These are phyloP conservation scores for Syrmaticus mikado DNA, from an alignment of 2,113 vertebrate genomes.

Conservation along the genomic window DNA sequence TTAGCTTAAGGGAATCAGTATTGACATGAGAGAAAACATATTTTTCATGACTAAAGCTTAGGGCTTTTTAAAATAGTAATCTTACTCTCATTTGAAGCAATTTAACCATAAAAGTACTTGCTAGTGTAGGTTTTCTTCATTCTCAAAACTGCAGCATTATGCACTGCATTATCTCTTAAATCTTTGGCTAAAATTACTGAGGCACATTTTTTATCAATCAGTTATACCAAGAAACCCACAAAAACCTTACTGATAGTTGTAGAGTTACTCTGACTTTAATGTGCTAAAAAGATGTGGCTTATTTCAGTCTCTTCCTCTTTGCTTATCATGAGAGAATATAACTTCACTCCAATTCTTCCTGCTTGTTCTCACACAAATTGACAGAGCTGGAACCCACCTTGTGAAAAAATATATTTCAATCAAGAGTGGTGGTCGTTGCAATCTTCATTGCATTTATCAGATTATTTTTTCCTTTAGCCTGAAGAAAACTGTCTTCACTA, in stretches of 20 bases:
- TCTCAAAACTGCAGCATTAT: background rate
- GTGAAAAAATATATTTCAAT: background rate
- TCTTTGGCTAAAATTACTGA: background rate
- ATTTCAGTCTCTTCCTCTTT: background rate
- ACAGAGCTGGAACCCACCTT: background rate
- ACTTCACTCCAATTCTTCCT: background rate
- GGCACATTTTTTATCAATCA: background rate
- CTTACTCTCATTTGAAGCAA: background rate
- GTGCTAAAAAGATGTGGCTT: background rate
- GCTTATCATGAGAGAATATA: background rate
- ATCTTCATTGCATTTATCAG: background rate
- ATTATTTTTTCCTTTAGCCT: background rate
- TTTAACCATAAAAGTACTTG: background rate
- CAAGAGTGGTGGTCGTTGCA: background rate
- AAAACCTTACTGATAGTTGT: background rate
- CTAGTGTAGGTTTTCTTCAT: background rate
- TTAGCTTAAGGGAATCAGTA: background rate
- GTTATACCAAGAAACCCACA: background rate
- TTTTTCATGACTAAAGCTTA: background rate
- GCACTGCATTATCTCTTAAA: background rate
- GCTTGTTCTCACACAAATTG: background rate
- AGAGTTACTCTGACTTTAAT: background rate
- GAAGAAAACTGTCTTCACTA: background rate
- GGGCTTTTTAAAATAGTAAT: background rate
- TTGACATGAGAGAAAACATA: background rate